phyloP scores from a whole-genome alignment of 2,888 invertebrate genomes.

The Osmoderma eremita region DNA sequence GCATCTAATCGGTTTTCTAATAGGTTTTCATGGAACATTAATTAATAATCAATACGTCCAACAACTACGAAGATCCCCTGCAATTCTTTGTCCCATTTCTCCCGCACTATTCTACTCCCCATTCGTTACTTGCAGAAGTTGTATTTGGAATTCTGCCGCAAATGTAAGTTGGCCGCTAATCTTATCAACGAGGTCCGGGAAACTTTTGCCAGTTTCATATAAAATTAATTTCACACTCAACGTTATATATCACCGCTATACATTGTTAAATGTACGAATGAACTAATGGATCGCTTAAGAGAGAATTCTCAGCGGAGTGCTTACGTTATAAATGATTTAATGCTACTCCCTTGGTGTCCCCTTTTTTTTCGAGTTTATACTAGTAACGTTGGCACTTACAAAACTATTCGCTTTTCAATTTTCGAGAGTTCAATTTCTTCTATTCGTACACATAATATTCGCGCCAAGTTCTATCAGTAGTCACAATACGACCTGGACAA shows the following conservation, averaged over 20 bases:
- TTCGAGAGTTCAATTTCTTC: no score
- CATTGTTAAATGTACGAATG: conserved; percentile 33
- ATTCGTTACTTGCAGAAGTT: no score
- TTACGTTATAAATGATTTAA: conserved; percentile 34
- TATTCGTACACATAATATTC: no score
- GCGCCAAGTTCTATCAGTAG: no score
- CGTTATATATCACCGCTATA: conserved; percentile 36
- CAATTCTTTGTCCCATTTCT: no score
- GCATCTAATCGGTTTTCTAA: no score
- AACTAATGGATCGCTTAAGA: conserved; percentile 36
- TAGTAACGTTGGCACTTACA: no score
- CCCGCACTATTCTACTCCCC: no score
- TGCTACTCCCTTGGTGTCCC: neutral
- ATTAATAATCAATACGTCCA: no score
- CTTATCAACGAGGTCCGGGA: conserved; percentile 12
- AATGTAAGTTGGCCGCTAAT: conserved; percentile 25
- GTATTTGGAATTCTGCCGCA: neutral
- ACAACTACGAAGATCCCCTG: no score
- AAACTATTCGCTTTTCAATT: no score
- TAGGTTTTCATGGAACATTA: no score
- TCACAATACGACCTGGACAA: neutral
- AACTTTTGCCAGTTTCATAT: conserved; percentile 29
- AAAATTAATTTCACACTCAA: conserved; percentile 33
- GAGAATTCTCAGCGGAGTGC: conserved; percentile 20
- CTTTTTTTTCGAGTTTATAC: neutral